Conservation (phyloP, 1,140 invertebrate genomes). For the Piezodorus guildinii region DNA sequence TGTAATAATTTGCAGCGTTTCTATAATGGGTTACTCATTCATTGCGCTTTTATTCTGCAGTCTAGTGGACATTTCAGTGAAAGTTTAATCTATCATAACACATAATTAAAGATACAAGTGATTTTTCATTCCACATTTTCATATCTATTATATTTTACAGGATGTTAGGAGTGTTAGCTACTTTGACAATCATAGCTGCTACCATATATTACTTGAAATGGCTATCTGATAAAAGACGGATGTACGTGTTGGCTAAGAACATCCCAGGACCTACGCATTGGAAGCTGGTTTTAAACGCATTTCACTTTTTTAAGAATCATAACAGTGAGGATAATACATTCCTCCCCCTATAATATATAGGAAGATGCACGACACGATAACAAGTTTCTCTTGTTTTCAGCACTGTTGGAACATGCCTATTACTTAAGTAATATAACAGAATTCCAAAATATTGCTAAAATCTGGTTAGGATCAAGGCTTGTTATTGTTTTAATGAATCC, state of each 20-base stretch:
- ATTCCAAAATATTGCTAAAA: slow-evolving; percentile 45
- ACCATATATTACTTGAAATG: slow-evolving; percentile 56
- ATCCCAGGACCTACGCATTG: slow-evolving; percentile 53
- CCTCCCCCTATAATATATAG: too few species aligned
- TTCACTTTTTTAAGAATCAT: slow-evolving; percentile 40
- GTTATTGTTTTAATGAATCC: slow-evolving; percentile 50
- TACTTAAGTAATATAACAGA: slow-evolving; percentile 35
- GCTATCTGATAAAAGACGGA: slow-evolving; percentile 50
- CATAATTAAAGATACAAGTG: too few species aligned
- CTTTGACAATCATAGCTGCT: neutral
- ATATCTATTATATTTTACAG: neutral
- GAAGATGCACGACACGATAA: too few species aligned
- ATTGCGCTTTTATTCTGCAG: too few species aligned
- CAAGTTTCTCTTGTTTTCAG: slow-evolving; percentile 24
- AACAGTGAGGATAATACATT: slow-evolving; percentile 24
- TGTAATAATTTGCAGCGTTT: too few species aligned
- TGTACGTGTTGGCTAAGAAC: slow-evolving; percentile 56
- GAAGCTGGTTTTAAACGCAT: slow-evolving; percentile 56
- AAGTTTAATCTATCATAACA: too few species aligned
- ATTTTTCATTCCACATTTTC: too few species aligned
- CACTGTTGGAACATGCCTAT: slow-evolving; percentile 36
- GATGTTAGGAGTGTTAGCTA: slow-evolving; percentile 20
- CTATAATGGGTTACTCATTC: too few species aligned
- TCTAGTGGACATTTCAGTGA: too few species aligned
- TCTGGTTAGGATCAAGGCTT: slow-evolving; percentile 52